phyloP scores from a whole-genome alignment of 2,888 invertebrate species.

The Hypena proboscidalis region DNA sequence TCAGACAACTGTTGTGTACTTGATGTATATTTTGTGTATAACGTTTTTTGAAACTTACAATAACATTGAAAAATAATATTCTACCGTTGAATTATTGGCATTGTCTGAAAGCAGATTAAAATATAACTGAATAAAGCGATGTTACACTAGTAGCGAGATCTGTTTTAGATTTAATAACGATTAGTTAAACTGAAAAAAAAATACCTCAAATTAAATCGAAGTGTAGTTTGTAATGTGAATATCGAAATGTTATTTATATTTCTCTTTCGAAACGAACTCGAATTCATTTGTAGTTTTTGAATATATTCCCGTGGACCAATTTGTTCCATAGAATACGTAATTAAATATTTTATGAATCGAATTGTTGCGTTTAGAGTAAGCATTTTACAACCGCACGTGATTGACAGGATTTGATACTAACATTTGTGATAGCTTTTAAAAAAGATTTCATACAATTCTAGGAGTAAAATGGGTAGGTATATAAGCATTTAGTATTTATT shows the following conservation, averaged over 20 bases:
- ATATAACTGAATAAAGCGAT: conserved; percentile 35
- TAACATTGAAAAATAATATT: too few relatives aligned
- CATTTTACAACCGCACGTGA: conserved; percentile 8
- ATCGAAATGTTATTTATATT: not conserved
- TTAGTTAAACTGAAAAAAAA: not conserved
- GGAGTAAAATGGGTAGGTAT: too few relatives aligned
- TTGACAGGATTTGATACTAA: not conserved
- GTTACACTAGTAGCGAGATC: not conserved
- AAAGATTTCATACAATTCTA: too few relatives aligned
- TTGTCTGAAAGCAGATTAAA: conserved; percentile 25
- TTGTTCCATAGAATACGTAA: conserved; percentile 30
- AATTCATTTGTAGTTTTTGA: conserved; percentile 37
- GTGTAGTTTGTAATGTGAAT: not conserved
- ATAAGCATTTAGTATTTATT: conserved; percentile 3
- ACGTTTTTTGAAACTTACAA: too few relatives aligned
- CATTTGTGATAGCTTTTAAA: not conserved
- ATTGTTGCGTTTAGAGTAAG: conserved; percentile 10
- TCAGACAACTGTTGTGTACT: conserved; percentile 8
- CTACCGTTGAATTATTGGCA: not conserved
- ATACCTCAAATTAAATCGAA: not conserved
- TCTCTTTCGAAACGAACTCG: conserved; percentile 14
- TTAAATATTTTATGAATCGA: conserved; percentile 15
- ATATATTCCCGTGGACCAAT: conserved; percentile 43
- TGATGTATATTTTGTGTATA: not conserved
- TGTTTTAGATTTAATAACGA: not conserved